A percentile compares a stretch with the other conserved stretches of the same genome.
Conservation (phyloP, 2,888 invertebrate genomes). For the Aromia moschata region DNA sequence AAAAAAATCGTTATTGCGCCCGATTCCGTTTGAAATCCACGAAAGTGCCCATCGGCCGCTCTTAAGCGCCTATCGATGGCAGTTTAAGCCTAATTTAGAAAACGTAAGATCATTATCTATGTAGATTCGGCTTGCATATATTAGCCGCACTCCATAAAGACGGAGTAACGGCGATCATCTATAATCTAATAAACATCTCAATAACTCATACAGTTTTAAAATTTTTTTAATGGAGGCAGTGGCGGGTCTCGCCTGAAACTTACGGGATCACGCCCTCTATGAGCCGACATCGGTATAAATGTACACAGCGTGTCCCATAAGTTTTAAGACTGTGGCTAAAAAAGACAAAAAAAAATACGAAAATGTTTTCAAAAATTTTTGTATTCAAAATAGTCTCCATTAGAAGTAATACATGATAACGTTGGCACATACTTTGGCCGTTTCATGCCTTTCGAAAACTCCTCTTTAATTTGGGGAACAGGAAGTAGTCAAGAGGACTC, state of each 20-base stretch:
- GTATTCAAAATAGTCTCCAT: too few species aligned
- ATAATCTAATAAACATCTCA: conserved; percentile 23
- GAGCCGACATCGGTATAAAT: neutral
- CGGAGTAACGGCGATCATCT: conserved; percentile 18
- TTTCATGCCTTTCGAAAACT: too few species aligned
- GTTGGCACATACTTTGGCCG: too few species aligned
- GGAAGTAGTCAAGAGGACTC: too few species aligned
- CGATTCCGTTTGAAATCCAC: conserved; percentile 4
- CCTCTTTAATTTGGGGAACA: too few species aligned
- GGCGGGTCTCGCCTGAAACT: neutral
- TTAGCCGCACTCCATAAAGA: conserved; percentile 17
- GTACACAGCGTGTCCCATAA: too few species aligned
- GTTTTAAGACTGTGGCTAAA: too few species aligned
- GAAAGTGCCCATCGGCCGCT: conserved; percentile 1
- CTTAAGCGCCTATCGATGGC: conserved; percentile 22
- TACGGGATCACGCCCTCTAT: too few species aligned
- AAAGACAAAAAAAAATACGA: too few species aligned
- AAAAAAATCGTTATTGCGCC: conserved; percentile 14
- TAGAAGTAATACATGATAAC: too few species aligned
- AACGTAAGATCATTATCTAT: conserved; percentile 26
- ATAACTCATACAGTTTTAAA: conserved; percentile 20
- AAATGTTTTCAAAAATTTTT: too few species aligned
- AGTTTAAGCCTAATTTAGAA: conserved; percentile 24
- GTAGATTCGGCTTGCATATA: conserved; percentile 19
- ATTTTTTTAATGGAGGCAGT: conserved; percentile 6